Conservation (phyloP, 2,797 vertebrate species). For the Catamblyrhynchus diadema region DNA sequence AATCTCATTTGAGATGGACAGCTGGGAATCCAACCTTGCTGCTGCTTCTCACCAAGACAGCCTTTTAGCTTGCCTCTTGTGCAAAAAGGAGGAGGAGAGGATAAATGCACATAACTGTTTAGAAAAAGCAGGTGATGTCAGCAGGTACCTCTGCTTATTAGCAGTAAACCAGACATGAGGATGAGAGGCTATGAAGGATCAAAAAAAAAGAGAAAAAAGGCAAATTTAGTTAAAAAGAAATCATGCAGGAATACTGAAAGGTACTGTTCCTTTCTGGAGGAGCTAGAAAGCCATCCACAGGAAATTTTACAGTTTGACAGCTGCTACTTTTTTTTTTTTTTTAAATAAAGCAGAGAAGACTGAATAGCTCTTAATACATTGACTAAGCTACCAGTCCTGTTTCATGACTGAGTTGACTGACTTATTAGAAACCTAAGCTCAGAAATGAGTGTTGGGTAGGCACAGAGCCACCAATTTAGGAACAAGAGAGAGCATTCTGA, state of each 20-base stretch:
- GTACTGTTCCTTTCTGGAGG: neutral
- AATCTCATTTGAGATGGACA: neutral
- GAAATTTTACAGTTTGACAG: neutral
- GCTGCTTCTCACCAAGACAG: neutral
- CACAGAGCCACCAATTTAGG: conserved; percentile 13
- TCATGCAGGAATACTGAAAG: neutral
- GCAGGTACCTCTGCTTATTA: neutral
- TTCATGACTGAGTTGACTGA: neutral
- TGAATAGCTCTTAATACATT: neutral
- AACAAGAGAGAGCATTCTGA: neutral
- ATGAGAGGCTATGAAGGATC: neutral
- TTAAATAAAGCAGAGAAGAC: neutral
- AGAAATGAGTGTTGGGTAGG: neutral
- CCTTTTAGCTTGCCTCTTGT: neutral
- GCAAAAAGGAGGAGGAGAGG: neutral
- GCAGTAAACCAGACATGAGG: neutral
- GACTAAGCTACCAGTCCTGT: neutral
- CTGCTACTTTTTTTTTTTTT: neutral
- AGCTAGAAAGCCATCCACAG: neutral
- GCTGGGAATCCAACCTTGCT: neutral
- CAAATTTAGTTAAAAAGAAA: neutral
- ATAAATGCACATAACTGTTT: neutral
- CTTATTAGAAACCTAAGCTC: neutral
- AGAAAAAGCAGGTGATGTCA: neutral
- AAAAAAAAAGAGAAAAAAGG: neutral